These are phyloP conservation scores for Romanogobio albipinnatus DNA, from an alignment of 2,113 vertebrate species.

Conservation along the genomic window DNA sequence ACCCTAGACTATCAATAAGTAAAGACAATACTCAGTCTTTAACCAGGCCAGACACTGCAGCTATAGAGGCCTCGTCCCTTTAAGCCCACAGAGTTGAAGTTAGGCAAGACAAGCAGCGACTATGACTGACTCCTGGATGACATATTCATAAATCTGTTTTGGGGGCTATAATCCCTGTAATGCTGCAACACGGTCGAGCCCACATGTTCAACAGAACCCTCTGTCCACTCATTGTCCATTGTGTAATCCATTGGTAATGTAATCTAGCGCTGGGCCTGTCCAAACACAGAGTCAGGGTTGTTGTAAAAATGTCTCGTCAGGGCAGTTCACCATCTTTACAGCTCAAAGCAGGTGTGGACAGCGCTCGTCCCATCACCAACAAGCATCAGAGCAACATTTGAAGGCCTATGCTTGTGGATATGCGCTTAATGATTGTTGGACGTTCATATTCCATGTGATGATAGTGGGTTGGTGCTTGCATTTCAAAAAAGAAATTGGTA, in stretches of 20 bases:
- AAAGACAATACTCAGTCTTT: conserved; percentile 57
- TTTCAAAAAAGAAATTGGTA: too few species aligned
- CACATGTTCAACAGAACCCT: conserved; percentile 62
- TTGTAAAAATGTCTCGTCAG: conserved; percentile 71
- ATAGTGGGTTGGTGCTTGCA: not conserved
- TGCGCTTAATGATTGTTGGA: not conserved
- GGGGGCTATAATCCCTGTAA: conserved; percentile 68
- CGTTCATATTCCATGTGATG: not conserved
- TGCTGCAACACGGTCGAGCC: conserved; percentile 62
- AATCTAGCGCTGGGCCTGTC: conserved; percentile 70
- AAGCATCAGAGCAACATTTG: conserved; percentile 1
- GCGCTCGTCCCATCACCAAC: conserved; percentile 65
- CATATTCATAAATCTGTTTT: conserved; percentile 60
- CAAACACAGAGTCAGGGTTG: conserved; percentile 72
- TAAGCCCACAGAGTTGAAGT: conserved; percentile 52
- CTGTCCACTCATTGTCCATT: conserved; percentile 67
- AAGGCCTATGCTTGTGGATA: not conserved
- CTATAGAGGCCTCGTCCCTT: conserved; percentile 22
- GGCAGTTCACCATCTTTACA: conserved; percentile 77
- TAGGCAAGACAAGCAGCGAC: conserved; percentile 54
- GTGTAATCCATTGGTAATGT: conserved; percentile 75
- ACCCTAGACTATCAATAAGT: conserved; percentile 60
- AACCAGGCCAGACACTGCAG: conserved; percentile 20
- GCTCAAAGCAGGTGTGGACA: conserved; percentile 82
- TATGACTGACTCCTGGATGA: conserved; percentile 56